phyloP scores from a whole-genome alignment of 2,113 vertebrate species.

The Pionites leucogaster region DNA sequence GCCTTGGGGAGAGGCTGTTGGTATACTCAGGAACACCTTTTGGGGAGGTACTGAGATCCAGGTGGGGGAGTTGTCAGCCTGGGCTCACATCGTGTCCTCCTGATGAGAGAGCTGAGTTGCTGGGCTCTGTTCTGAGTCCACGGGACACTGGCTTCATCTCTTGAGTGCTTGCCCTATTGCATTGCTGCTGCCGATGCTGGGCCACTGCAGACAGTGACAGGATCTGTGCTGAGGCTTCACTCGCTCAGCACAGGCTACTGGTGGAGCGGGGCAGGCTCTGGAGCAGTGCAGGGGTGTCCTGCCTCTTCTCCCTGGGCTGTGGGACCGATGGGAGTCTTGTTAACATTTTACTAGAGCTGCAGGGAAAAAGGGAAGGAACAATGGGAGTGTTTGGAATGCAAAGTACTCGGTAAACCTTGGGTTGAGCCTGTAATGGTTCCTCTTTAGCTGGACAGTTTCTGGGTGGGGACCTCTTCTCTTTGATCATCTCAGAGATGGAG shows the following conservation, averaged over 20 bases:
- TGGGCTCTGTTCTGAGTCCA: accelerated
- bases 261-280: not conserved
- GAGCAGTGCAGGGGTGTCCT: accelerated
- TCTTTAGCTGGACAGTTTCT: not conserved
- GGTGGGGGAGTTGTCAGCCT: not conserved
- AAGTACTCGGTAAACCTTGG: not conserved
- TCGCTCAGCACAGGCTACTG: not conserved
- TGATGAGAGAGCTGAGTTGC: accelerated
- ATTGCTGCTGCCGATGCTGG: accelerated
- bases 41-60: no score
- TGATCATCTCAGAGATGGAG: not conserved
- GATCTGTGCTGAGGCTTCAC: not conserved
- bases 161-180: accelerated
- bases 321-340: not conserved
- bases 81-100: accelerated
- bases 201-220: accelerated
- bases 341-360: not conserved
- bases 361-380: not conserved
- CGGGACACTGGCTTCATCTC: no score
- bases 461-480: not conserved
- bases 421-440: not conserved
- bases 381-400: not conserved
- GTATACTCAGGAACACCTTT: accelerated
- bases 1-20: not conserved
- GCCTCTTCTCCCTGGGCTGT: not conserved